Evolutionary conservation across 2,888 invertebrate species (phyloP).

Genomic region (Dioctria linearis): DNA sequence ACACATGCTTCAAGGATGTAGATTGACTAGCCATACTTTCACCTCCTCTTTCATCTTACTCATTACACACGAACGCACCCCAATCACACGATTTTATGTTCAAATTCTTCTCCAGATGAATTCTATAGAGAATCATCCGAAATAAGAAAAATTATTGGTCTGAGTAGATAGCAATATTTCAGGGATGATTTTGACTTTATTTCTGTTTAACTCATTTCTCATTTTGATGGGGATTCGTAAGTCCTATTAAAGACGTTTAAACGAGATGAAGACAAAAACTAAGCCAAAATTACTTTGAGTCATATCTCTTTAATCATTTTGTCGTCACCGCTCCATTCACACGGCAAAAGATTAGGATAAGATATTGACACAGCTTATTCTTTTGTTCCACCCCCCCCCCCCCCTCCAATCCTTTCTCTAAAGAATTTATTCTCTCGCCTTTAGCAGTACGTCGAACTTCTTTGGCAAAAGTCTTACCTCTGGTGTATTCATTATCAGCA

Average conservation of each 20-base stretch:
- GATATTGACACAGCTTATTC: conserved; percentile 6
- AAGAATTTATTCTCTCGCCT: conserved; percentile 9
- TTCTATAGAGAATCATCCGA: neutral
- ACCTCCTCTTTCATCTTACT: conserved; percentile 42
- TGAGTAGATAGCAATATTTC: conserved; percentile 6
- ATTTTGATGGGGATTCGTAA: conserved; percentile 19
- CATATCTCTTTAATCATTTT: conserved; percentile 23
- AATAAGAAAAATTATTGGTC: neutral
- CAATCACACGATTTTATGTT: conserved; percentile 14
- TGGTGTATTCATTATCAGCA: conserved; percentile 47
- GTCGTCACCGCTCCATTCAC: neutral
- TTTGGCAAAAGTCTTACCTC: conserved; percentile 30
- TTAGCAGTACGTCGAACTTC: conserved; percentile 5
- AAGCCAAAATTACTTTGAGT: conserved; percentile 24
- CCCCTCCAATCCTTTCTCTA: neutral
- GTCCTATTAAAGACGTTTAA: conserved; percentile 35
- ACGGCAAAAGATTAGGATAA: conserved; percentile 12
- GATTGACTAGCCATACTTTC: conserved; percentile 28
- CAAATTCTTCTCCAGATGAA: conserved; percentile 17
- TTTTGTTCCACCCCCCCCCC: neutral
- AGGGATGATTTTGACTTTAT: conserved; percentile 1
- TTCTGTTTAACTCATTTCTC: conserved; percentile 3
- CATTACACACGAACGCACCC: conserved; percentile 44
- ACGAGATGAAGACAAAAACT: conserved; percentile 4
- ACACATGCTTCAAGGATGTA: conserved; percentile 12